Conservation (phyloP, 2,113 vertebrate genomes). For the Myxocyprinus asiaticus region DNA sequence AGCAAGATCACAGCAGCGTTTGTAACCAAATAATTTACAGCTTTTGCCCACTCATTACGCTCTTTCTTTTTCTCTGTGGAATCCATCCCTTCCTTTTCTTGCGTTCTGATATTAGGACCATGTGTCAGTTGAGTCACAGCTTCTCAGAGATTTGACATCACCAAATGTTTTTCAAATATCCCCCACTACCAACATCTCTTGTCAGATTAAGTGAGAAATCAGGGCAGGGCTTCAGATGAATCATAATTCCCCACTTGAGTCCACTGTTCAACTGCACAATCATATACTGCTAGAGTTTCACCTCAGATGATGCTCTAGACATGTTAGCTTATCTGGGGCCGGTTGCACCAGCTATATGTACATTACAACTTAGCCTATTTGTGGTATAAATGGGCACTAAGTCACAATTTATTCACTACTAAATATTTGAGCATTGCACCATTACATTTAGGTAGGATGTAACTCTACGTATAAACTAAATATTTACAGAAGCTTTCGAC, state of each 20-base stretch:
- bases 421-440: no score
- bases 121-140: conserved; percentile 40
- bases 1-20: conserved; percentile 27
- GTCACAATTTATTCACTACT: no score
- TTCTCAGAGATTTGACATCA: conserved; percentile 16
- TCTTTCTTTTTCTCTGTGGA: conserved; percentile 36
- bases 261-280: background rate
- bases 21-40: conserved; percentile 41
- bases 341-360: no score
- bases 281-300: background rate
- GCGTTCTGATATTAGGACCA: conserved; percentile 30
- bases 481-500: no score
- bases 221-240: conserved; percentile 15
- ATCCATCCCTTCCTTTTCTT: conserved; percentile 16
- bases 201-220: conserved; percentile 17
- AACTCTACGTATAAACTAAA: no score
- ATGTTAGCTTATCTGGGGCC: no score
- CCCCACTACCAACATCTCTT: background rate
- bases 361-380: no score
- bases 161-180: conserved; percentile 16
- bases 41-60: conserved; percentile 15
- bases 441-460: no score
- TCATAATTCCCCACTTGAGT: conserved; percentile 3
- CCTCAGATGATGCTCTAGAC: background rate
- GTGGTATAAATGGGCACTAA: no score